phyloP scores from a whole-genome alignment of 2,888 invertebrate genomes.

The Ditylenchus weischeri region DNA sequence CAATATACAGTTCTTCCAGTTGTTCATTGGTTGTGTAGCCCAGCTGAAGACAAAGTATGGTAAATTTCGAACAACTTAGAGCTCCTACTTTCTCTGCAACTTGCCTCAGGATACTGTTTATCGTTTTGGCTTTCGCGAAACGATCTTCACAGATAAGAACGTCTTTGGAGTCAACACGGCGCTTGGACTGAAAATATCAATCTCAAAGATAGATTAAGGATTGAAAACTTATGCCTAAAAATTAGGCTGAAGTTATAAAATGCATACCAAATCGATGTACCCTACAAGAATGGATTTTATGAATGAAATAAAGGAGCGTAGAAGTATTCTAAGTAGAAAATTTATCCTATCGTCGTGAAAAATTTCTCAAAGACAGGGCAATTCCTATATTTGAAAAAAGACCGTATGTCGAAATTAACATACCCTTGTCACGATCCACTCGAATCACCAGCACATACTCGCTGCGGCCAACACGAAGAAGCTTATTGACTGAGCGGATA shows the following conservation, averaged over 20 bases:
- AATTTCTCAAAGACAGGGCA: no score
- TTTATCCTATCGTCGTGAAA: no score
- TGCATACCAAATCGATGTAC: constrained; percentile 81
- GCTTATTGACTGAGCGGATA: constrained; percentile 97
- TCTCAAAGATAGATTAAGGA: no score
- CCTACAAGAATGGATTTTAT: constrained; percentile 65
- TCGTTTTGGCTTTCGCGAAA: constrained; percentile 76
- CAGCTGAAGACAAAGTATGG: constrained; percentile 60
- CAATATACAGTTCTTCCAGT: constrained; percentile 77
- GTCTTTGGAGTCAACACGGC: constrained; percentile 95
- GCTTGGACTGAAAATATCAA: constrained; percentile 67
- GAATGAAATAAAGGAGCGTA: no score
- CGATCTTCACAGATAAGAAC: constrained; percentile 96
- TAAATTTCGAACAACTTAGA: no score
- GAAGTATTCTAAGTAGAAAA: no score
- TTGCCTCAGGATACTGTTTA: constrained; percentile 90
- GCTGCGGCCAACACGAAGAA: constrained; percentile 94
- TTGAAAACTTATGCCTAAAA: no score
- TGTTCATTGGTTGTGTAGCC: constrained; percentile 86
- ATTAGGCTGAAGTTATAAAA: no score
- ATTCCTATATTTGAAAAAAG: no score
- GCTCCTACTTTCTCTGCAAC: constrained; percentile 76
- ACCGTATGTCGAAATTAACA: no score
- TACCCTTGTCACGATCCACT: constrained; percentile 98
- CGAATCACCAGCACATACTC: constrained; percentile 98